Base-by-base conservation (phyloP, 1,140 invertebrate genomes). In the Tribolium madens region DNA sequence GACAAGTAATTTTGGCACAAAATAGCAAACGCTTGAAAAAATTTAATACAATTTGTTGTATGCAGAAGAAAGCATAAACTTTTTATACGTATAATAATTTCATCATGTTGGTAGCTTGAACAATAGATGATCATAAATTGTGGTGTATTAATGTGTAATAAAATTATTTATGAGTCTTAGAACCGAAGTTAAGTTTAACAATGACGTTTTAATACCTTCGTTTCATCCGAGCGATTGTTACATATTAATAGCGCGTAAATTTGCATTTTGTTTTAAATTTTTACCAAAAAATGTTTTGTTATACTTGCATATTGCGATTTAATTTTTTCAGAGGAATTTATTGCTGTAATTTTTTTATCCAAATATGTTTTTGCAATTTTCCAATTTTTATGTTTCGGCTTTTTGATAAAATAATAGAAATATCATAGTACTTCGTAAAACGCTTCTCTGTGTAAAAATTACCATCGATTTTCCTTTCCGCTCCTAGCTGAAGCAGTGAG, bases 381-480 rank as follows among this genome's bases (percentile, higher is more conserved):
- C n/a, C n/a, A n/a, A n/a, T 21, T 21, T 21, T 1, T 21, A 21
- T 26, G 21, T 26, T 26, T 26, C 21, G 3, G 21, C 6, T 26
- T 26, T 26, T 4, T 26, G 21, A 4, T 5, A 26, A 5, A 4
- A 26, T 3, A 26, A 26, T 26, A 26, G 6, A 26, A 26, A 26
- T 26, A 26, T 26, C 21, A 26, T 26, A 26, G 6, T 26, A 4
- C 21, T 26, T 26, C 21, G 21, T 5, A 26, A 26, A 26, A 26
- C 7, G 10, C 52, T 10, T 6, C 17, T 64, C 12, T 3, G 26
- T 33, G 26, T 33, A 64, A 12, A 64, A 31, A 33, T 31, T 33
- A 31, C 53, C 57, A 64, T 64, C 57, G 57, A 64, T 64, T 64
- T 64, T 64, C 57, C 57, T 21, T 33, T 14, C 26, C 7, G 26